A percentile compares a stretch with the other conserved stretches of the same genome.
Conservation (phyloP, 2,888 invertebrate species). For the Chaetogeoica ovagalla region DNA sequence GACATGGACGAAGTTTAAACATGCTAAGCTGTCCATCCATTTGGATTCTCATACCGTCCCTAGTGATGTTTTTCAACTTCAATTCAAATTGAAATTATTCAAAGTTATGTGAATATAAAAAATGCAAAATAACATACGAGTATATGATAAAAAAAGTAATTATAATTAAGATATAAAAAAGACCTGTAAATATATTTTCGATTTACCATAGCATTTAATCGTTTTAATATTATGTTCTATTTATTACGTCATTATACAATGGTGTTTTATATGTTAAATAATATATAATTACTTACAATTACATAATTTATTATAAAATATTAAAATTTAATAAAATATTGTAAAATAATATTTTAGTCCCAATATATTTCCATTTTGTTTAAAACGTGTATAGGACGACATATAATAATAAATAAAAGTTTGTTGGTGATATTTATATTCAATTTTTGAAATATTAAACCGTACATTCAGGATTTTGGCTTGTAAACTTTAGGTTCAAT, state of each 20-base stretch:
- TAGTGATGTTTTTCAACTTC: conserved; percentile 36
- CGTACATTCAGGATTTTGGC: background rate
- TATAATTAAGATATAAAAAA: background rate
- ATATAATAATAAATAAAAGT: conserved; percentile 12
- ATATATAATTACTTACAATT: background rate
- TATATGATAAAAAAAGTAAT: background rate
- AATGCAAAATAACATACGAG: background rate
- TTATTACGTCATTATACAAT: background rate
- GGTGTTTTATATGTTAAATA: background rate
- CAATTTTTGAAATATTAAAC: background rate
- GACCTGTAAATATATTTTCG: conserved; percentile 16
- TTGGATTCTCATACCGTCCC: conserved; percentile 56
- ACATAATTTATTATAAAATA: background rate
- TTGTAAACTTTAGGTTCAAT: conserved; percentile 12
- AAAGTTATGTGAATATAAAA: background rate
- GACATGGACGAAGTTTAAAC: conserved; percentile 58
- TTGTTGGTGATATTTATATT: conserved; percentile 10
- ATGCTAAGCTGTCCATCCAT: conserved; percentile 58
- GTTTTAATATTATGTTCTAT: background rate
- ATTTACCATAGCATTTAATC: conserved; percentile 2
- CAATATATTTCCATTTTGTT: conserved; percentile 15
- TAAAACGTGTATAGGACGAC: conserved; percentile 41
- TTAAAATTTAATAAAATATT: conserved; percentile 4
- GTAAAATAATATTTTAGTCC: background rate
- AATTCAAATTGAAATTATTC: conserved; percentile 13